These are phyloP conservation scores for Sciurus niger DNA, from an alignment of 2,113 vertebrate genomes.

Conservation along the genomic window DNA sequence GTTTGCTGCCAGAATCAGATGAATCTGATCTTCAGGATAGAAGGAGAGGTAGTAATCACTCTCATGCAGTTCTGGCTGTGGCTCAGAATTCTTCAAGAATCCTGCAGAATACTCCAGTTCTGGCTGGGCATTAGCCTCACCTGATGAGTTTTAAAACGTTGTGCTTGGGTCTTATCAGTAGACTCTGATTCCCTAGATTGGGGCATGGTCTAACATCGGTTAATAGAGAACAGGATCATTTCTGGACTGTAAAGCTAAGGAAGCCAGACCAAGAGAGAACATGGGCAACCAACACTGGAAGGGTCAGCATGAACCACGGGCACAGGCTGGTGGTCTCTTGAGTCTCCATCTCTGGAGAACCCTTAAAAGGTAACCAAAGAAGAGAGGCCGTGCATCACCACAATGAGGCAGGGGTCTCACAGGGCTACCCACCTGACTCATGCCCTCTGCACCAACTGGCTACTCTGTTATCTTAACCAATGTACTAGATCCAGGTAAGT, in stretches of 20 bases:
- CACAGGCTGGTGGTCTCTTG: neutral
- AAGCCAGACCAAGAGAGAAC: neutral
- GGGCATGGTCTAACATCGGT: no score
- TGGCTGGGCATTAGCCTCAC: neutral
- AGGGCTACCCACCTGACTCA: neutral
- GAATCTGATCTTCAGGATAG: neutral
- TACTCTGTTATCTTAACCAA: neutral
- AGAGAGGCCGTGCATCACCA: neutral
- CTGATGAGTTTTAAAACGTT: neutral
- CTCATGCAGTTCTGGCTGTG: neutral
- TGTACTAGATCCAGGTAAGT: neutral
- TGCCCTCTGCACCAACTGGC: neutral
- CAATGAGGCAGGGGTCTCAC: neutral
- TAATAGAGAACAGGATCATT: neutral
- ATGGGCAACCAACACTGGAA: rapidly evolving
- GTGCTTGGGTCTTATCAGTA: neutral
- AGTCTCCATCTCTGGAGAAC: neutral
- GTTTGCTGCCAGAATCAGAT: neutral
- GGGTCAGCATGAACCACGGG: neutral
- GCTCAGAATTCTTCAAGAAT: neutral
- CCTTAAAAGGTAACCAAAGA: neutral
- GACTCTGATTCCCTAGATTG: neutral
- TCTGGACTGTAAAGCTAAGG: neutral
- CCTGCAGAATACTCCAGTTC: neutral
- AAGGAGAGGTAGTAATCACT: neutral